phyloP scores from a whole-genome alignment of 1,140 invertebrate species.

The Drosophila varians region DNA sequence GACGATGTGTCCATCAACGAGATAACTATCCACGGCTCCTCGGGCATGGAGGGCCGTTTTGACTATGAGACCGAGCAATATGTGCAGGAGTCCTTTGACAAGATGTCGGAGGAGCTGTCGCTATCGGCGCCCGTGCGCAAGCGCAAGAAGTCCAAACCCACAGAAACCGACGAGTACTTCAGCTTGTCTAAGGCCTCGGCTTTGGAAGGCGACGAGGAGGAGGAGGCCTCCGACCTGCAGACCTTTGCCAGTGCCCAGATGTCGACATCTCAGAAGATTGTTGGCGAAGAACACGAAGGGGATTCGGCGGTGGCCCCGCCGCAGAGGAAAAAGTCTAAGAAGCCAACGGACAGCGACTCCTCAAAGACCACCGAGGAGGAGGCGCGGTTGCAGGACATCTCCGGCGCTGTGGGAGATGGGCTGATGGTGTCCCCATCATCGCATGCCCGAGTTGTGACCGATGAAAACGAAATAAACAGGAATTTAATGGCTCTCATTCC shows the following conservation, averaged over 20 bases:
- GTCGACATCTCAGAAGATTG: constrained; percentile 82
- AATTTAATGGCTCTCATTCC: constrained; percentile 71
- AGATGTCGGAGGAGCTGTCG: constrained; percentile 75
- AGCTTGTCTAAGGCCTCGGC: constrained; percentile 83
- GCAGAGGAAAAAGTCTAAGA: constrained; percentile 79
- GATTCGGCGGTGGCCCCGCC: constrained; percentile 68
- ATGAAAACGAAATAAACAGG: constrained; percentile 66
- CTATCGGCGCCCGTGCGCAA: constrained; percentile 69
- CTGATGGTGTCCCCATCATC: constrained; percentile 60
- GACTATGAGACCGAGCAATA: constrained; percentile 83
- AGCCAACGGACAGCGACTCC: constrained; percentile 74
- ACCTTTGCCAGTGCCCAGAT: constrained; percentile 87
- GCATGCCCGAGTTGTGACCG: constrained; percentile 56
- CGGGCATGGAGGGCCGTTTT: constrained; percentile 81
- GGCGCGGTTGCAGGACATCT: constrained; percentile 83
- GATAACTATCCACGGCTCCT: constrained; percentile 83
- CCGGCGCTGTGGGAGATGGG: constrained; percentile 85
- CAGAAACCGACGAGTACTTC: constrained; percentile 85
- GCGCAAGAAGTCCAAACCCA: constrained; percentile 74
- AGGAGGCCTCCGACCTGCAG: constrained; percentile 85
- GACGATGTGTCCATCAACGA: constrained; percentile 92
- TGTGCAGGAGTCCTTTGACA: constrained; percentile 63
- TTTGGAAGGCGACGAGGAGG: constrained; percentile 82
- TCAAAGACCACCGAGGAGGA: constrained; percentile 82
- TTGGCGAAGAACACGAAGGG: constrained; percentile 56